Percentiles rank a stretch among this genome's conserved stretches.
Conservation (phyloP, 2,113 vertebrate species). For the Dinomys branickii region DNA sequence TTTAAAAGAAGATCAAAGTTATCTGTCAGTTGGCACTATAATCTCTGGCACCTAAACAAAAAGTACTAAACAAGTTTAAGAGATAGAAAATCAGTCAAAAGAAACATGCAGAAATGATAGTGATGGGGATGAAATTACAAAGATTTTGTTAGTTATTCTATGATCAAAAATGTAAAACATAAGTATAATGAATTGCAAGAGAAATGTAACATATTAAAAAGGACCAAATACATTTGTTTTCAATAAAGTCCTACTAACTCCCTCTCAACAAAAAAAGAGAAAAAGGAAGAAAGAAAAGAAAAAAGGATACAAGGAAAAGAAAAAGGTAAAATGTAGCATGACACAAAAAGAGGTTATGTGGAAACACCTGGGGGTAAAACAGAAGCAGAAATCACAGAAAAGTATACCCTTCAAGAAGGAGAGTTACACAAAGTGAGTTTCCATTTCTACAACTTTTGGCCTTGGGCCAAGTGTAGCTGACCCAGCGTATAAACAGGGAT, state of each 20-base stretch:
- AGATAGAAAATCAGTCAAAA: neutral
- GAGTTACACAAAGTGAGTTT: neutral
- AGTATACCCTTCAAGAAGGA: neutral
- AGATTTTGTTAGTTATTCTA: neutral
- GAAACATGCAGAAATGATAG: neutral
- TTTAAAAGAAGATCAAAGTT: neutral
- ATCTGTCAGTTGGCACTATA: neutral
- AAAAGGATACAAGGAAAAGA: neutral
- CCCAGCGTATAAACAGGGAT: neutral
- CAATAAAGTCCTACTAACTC: neutral
- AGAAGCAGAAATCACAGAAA: neutral
- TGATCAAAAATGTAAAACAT: neutral
- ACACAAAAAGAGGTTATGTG: neutral
- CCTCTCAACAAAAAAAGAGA: neutral
- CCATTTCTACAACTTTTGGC: neutral
- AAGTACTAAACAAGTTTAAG: slow-evolving; percentile 2
- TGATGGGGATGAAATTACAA: neutral
- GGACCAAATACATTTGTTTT: neutral
- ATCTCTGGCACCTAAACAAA: neutral
- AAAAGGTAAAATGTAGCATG: neutral
- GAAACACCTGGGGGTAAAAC: neutral
- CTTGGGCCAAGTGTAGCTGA: neutral
- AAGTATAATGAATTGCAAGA: neutral
- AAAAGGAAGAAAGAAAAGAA: neutral
- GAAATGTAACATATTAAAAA: neutral